These are phyloP conservation scores for Rafetus swinhoei DNA, from an alignment of 2,113 vertebrate species.

Conservation along the genomic window DNA sequence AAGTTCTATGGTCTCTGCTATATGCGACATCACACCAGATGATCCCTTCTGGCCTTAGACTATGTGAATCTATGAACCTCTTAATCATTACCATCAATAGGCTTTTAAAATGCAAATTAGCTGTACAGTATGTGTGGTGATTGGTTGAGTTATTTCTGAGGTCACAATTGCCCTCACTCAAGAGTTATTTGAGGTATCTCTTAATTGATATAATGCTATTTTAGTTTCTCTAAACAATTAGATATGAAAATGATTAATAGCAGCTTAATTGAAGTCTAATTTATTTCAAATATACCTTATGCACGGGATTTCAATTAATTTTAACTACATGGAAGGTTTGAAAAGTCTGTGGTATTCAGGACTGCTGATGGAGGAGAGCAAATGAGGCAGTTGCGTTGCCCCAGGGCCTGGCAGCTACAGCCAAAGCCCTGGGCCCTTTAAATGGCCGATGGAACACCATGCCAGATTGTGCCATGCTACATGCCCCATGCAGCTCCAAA, in stretches of 20 bases:
- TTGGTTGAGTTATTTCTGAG: conserved; percentile 13
- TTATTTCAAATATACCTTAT: not conserved
- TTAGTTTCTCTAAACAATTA: not conserved
- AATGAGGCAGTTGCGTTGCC: too few relatives aligned
- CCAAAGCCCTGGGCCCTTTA: too few relatives aligned
- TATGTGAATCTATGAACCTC: not conserved
- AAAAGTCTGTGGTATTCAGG: not conserved
- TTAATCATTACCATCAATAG: conserved; percentile 49
- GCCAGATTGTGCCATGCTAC: too few relatives aligned
- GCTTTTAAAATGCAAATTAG: conserved; percentile 65
- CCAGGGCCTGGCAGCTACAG: too few relatives aligned
- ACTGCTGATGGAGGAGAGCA: too few relatives aligned
- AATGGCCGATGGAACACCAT: too few relatives aligned
- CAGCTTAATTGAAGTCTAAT: not conserved
- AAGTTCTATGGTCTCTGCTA: not conserved
- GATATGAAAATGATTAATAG: not conserved
- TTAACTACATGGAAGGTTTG: not conserved
- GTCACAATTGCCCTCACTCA: not conserved
- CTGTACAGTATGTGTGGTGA: conserved; percentile 23
- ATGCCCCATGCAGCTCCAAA: too few relatives aligned
- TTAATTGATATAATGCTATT: not conserved
- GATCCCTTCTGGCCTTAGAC: not conserved
- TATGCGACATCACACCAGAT: not conserved
- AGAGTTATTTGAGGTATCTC: not conserved
- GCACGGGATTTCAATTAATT: not conserved